These are phyloP conservation scores for Trissolcus basalis DNA, from an alignment of 1,140 invertebrate species.

Conservation along the genomic window DNA sequence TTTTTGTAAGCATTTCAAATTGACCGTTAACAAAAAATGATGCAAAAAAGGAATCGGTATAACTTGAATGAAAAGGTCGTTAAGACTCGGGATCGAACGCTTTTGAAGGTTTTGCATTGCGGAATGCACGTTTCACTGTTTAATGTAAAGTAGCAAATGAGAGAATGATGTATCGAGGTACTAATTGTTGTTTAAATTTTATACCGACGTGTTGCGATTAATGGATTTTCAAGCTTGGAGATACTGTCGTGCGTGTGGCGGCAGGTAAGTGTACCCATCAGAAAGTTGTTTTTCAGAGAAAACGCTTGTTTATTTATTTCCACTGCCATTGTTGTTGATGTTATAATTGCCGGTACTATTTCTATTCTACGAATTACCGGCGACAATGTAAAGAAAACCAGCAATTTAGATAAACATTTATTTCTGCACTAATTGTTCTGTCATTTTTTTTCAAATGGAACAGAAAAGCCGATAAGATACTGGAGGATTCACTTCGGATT, in stretches of 20 bases:
- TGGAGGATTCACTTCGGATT: too few species aligned
- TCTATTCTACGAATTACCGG: too few species aligned
- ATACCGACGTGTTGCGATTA: not conserved
- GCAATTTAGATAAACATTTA: too few species aligned
- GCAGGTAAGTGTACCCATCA: not conserved
- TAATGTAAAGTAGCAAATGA: constrained; percentile 7
- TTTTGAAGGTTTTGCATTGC: constrained; percentile 11
- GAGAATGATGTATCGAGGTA: constrained; percentile 9
- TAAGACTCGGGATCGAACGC: constrained; percentile 2
- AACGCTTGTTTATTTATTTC: not conserved
- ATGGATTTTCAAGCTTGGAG: not conserved
- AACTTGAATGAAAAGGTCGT: constrained; percentile 3
- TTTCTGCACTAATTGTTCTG: not conserved
- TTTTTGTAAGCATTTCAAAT: constrained; percentile 10
- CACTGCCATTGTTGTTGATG: not conserved
- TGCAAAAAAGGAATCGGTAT: not conserved
- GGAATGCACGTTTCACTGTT: constrained; percentile 1
- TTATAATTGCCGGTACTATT: not conserved
- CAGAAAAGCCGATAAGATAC: not conserved
- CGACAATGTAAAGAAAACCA: too few species aligned
- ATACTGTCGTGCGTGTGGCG: not conserved
- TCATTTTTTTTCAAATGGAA: not conserved
- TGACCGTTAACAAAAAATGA: constrained; percentile 8
- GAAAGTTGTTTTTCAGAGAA: not conserved
- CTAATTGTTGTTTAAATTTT: constrained; percentile 19